Evolutionary conservation across 2,113 vertebrate genomes (phyloP), one percentile per base, ranked within the genome.

Genomic region (Nesogale talazaci): DNA sequence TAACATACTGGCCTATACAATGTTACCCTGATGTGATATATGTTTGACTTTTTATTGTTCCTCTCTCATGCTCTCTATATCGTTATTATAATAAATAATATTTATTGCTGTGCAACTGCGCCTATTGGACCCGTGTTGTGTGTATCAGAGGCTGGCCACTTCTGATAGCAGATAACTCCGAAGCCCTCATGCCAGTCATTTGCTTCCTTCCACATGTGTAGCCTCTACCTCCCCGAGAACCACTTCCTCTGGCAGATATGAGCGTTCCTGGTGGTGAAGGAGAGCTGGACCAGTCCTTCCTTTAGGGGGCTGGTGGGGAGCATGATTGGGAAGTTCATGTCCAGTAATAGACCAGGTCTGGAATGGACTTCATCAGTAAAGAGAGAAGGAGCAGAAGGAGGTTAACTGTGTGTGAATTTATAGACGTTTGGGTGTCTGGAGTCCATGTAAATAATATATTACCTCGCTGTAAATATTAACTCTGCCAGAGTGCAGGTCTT

Each of bases 401-500:
- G 95, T 77, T 92, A 97, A 96, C 40, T 67, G 52, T 67, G 63
- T 88, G 96, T 96, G 89, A 92, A 92, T 96, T 94, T 95, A 95
- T 93, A 88, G 96, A 86, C 78, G 90, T 90, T 91, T 72, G 70
- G 93, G 93, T 93, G 88, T 93, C 92, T 92, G 63, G 96, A 79
- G 81, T 94, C 94, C 88, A 87, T 94, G 91, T 96, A 96, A 97
- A 96, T 72, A 97, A 94, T 69, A 74, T 90, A 95, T 97, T 91
- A 97, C 88, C 86, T 97, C 29, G 59, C 91, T 96, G 95, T 97
- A 97, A 98, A 97, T 97, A 96, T 96, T 95, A 97, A 97, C 94
- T 97, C 95, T 90, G 59, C 94, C 80, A 82, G 19, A 95, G 89
- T 91, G 97, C 88, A 95, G 96, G 88, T 90, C 87, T 89, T 94